These are phyloP conservation scores for Carposina sasakii DNA, from an alignment of 1,140 invertebrate genomes.

Conservation along the genomic window DNA sequence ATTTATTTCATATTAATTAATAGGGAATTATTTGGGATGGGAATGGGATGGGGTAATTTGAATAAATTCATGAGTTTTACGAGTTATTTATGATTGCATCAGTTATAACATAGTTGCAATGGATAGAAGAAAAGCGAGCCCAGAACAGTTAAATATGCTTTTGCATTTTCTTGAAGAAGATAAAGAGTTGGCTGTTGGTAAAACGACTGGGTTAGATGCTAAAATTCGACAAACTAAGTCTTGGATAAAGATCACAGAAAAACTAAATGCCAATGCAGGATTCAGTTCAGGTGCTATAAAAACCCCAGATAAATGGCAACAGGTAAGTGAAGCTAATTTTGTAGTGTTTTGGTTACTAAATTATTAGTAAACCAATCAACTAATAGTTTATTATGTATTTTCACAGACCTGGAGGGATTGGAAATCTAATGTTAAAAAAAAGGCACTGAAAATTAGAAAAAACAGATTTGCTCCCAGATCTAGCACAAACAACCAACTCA, in stretches of 20 bases:
- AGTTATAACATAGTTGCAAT: too few species aligned
- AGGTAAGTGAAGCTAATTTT: conserved; percentile 28
- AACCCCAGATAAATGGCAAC: conserved; percentile 47
- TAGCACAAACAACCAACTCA: conserved; percentile 33
- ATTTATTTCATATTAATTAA: too few species aligned
- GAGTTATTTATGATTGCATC: too few species aligned
- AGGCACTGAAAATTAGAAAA: conserved; percentile 41
- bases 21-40: too few species aligned
- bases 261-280: conserved; percentile 41
- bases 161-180: conserved; percentile 42
- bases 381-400: conserved; percentile 10
- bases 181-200: conserved; percentile 41
- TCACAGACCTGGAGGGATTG: conserved; percentile 43
- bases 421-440: conserved; percentile 49
- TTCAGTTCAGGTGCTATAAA: conserved; percentile 44
- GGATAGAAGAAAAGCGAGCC: conserved; percentile 45
- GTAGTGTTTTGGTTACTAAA: too few species aligned
- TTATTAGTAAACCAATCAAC: conserved; percentile 1
- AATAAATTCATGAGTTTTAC: too few species aligned
- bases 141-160: conserved; percentile 43
- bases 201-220: conserved; percentile 37
- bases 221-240: conserved; percentile 39
- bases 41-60: too few species aligned
- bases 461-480: conserved; percentile 35
- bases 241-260: conserved; percentile 46